Conservation (phyloP, 2,797 vertebrate genomes). For the Dallia pectoralis region DNA sequence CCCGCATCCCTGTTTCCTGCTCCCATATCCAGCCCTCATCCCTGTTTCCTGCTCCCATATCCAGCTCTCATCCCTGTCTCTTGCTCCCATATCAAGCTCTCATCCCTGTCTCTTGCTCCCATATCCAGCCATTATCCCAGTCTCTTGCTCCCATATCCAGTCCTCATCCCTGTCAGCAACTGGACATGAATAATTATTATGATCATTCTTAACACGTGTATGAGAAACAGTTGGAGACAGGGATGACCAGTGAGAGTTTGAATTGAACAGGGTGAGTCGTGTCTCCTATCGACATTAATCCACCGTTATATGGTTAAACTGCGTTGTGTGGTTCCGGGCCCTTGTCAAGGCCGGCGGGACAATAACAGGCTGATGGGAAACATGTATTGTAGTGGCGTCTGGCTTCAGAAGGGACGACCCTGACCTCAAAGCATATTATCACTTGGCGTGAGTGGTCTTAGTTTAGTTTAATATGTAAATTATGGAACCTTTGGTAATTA, state of each 20-base stretch:
- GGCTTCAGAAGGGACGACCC: background rate
- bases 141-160: too few relatives aligned
- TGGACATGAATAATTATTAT: background rate
- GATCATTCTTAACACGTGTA: constrained; percentile 47
- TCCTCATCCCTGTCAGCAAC: too few relatives aligned
- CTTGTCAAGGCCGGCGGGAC: background rate
- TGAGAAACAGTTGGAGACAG: constrained; percentile 43
- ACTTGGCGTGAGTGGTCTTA: background rate
- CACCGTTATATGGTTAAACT: constrained; percentile 38
- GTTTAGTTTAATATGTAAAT: background rate
- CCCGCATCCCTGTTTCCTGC: too few relatives aligned
- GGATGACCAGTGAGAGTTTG: constrained; percentile 50
- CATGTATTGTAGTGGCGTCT: background rate
- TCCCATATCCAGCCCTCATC: too few relatives aligned
- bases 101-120: too few relatives aligned
- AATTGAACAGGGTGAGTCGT: constrained; percentile 33
- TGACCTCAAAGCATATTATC: background rate
- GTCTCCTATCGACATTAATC: constrained; percentile 56
- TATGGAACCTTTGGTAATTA: background rate
- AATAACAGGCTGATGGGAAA: constrained; percentile 16
- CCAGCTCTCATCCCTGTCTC: too few relatives aligned
- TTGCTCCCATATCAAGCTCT: too few relatives aligned
- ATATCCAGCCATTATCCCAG: too few relatives aligned
- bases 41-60: too few relatives aligned
- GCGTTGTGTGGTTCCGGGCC: constrained; percentile 28